phyloP scores from a whole-genome alignment of 1,140 invertebrate species.

The Sinonovacula constricta region DNA sequence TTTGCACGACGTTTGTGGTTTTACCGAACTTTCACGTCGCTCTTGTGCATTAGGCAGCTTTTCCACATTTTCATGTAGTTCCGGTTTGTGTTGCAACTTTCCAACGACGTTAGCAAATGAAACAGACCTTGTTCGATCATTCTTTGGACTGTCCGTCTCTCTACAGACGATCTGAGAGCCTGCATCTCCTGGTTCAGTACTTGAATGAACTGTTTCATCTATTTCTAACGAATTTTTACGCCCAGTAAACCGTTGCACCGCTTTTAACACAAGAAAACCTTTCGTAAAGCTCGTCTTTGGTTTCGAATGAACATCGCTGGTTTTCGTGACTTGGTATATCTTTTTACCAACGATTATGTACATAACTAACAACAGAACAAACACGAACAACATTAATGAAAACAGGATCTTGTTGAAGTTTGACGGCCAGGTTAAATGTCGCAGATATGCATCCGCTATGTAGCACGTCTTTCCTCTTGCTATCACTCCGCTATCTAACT shows the following conservation, averaged over 20 bases:
- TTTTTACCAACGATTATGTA: conserved; percentile 1
- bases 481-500: neutral
- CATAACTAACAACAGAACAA: conserved; percentile 7
- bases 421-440: neutral
- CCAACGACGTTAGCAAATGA: no score
- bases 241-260: neutral
- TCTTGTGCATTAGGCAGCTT: neutral
- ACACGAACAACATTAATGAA: neutral
- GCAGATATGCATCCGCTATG: neutral
- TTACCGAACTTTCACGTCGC: neutral
- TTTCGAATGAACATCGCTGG: neutral
- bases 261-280: neutral
- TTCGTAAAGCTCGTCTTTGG: neutral
- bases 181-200: neutral
- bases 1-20: neutral
- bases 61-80: no score
- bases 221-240: neutral
- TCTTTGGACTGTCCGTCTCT: neutral
- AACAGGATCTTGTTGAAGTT: conserved; percentile 17
- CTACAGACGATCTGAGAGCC: neutral
- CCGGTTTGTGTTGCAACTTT: neutral
- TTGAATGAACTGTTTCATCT: neutral
- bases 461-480: conserved; percentile 8
- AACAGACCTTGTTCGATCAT: no score
- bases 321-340: conserved; percentile 5